phyloP scores from a whole-genome alignment of 2,797 vertebrate genomes.

The Gephyroberyx darwinii region DNA sequence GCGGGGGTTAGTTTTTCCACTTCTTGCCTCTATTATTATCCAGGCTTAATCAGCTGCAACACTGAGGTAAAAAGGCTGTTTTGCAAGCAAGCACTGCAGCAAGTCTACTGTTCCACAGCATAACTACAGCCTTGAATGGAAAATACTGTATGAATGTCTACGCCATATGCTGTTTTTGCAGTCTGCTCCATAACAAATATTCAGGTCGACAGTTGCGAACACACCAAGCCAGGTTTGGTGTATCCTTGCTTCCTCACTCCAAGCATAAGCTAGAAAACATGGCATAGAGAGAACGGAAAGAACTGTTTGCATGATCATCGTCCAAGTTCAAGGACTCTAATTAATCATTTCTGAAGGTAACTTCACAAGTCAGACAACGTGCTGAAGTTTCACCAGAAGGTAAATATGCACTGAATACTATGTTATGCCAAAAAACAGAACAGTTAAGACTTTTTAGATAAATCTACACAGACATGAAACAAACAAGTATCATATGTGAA shows the following conservation, averaged over 20 bases:
- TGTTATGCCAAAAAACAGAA: conserved; percentile 33
- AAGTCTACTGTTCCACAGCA: conserved; percentile 46
- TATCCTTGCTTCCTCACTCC: conserved; percentile 67
- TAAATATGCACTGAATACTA: conserved; percentile 17
- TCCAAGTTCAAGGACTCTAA: conserved; percentile 76
- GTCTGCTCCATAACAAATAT: conserved; percentile 77
- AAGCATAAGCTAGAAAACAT: conserved; percentile 72
- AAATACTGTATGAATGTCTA: conserved; percentile 69
- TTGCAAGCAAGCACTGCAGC: conserved; percentile 53
- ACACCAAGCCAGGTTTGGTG: conserved; percentile 73
- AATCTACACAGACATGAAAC: conserved; percentile 3
- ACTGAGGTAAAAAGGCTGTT: conserved; percentile 61
- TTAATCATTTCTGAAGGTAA: conserved; percentile 76
- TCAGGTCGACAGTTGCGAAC: conserved; percentile 77
- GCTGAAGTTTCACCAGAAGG: conserved; percentile 57
- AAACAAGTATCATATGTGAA: not conserved
- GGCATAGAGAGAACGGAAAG: conserved; percentile 68
- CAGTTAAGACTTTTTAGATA: conserved; percentile 32
- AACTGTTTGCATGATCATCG: conserved; percentile 73
- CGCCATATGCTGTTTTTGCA: conserved; percentile 81
- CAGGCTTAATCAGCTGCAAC: conserved; percentile 71
- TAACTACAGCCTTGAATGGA: conserved; percentile 64
- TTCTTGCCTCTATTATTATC: conserved; percentile 74
- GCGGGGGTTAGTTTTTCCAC: conserved; percentile 68
- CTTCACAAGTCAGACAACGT: conserved; percentile 63